phyloP scores from a whole-genome alignment of 2,113 vertebrate species.

The Sphaerodactylus townsendi region DNA sequence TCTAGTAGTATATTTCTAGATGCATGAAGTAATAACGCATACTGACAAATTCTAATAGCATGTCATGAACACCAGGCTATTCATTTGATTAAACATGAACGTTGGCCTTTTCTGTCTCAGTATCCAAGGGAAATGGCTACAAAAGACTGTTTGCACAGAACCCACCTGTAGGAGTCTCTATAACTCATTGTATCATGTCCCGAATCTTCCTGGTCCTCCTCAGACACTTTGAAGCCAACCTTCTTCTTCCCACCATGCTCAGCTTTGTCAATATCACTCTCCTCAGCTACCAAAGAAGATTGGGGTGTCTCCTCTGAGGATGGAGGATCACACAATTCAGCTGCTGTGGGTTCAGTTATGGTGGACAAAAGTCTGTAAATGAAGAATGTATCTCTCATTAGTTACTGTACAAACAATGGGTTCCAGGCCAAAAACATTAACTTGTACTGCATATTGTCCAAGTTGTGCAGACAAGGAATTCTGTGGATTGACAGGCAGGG shows the following conservation, averaged over 20 bases:
- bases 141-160: background rate
- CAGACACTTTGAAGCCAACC: conserved; percentile 96
- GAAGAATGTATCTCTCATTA: conserved; percentile 4
- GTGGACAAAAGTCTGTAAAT: conserved; percentile 87
- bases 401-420: background rate
- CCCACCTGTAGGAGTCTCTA: conserved; percentile 96
- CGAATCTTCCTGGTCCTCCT: conserved; percentile 98
- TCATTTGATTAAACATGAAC: background rate
- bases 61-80: background rate
- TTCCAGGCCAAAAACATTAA: background rate
- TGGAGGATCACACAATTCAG: conserved; percentile 77
- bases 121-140: background rate
- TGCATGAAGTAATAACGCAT: background rate
- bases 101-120: background rate
- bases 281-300: conserved; percentile 80
- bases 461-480: background rate
- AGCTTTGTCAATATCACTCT: conserved; percentile 84
- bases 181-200: conserved; percentile 99
- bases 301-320: conserved; percentile 77
- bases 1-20: background rate
- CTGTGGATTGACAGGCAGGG: background rate
- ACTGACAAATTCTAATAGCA: background rate
- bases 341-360: conserved; percentile 90
- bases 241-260: conserved; percentile 90
- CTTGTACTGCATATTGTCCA: background rate